Evolutionary conservation across 2,888 invertebrate genomes (phyloP).

Genomic region (Oithona nana): DNA sequence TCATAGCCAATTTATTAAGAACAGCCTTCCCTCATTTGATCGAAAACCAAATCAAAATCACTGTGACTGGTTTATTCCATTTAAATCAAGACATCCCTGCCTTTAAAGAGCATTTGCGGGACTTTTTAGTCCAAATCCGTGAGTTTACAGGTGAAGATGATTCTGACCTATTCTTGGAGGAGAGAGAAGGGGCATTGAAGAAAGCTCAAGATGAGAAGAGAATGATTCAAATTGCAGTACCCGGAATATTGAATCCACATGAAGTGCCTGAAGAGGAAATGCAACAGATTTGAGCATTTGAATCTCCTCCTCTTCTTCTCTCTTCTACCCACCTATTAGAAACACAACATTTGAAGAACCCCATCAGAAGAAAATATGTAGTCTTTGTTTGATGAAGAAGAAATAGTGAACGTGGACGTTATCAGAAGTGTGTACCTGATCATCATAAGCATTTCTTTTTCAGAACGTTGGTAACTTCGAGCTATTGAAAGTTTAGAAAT

Average conservation of each 20-base stretch:
- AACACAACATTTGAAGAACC: no score
- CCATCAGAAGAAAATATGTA: no score
- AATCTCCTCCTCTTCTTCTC: no score
- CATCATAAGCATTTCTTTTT: no score
- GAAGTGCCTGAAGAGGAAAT: constrained; percentile 60
- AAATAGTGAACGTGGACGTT: no score
- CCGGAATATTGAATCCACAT: constrained; percentile 87
- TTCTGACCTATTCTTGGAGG: constrained; percentile 89
- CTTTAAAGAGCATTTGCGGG: constrained; percentile 96
- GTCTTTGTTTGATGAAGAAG: no score
- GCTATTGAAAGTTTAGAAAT: no score
- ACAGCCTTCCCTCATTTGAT: constrained; percentile 90
- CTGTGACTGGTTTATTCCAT: constrained; percentile 92
- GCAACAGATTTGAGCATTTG: constrained; percentile 15
- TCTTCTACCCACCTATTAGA: no score
- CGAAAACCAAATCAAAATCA: constrained; percentile 92
- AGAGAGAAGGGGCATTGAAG: constrained; percentile 70
- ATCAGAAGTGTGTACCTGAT: no score
- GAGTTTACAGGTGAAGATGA: constrained; percentile 63
- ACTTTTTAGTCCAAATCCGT: constrained; percentile 97
- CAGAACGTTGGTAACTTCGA: no score
- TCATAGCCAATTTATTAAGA: constrained; percentile 78
- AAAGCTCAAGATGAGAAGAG: constrained; percentile 84
- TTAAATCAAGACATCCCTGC: constrained; percentile 87
- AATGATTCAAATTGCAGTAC: constrained; percentile 75